These are phyloP conservation scores for Alcedo quadribrachys DNA, from an alignment of 2,797 vertebrate species.

Conservation along the genomic window DNA sequence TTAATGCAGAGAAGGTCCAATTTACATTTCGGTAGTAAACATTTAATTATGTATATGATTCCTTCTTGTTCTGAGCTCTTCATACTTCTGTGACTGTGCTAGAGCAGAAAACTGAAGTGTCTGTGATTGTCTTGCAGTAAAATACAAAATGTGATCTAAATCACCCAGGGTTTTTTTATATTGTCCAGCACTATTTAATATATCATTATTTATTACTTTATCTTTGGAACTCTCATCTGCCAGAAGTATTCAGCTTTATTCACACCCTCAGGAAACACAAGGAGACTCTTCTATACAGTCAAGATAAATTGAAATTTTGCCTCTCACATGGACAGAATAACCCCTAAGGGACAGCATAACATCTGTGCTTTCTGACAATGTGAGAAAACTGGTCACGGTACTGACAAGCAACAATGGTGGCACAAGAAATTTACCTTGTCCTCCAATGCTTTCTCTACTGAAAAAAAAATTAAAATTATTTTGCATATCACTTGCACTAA, in stretches of 20 bases:
- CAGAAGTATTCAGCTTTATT: slow-evolving; percentile 49
- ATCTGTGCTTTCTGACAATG: slow-evolving; percentile 36
- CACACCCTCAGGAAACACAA: slow-evolving; percentile 19
- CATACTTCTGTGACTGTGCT: background rate
- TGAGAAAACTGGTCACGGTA: slow-evolving; percentile 36
- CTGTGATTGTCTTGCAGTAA: background rate
- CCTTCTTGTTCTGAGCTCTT: background rate
- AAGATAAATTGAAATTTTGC: slow-evolving; percentile 35
- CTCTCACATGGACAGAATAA: background rate
- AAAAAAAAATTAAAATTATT: background rate
- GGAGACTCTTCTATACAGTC: background rate
- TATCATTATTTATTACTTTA: slow-evolving; percentile 15
- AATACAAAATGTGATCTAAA: background rate
- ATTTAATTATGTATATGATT: background rate
- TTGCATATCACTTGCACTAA: background rate
- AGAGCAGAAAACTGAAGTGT: background rate
- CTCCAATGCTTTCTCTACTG: background rate
- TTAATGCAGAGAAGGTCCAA: background rate
- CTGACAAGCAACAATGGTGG: background rate
- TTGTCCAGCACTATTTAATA: background rate
- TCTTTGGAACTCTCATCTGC: background rate
- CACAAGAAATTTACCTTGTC: background rate
- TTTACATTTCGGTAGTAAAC: background rate
- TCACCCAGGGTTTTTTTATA: background rate
- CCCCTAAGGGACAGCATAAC: slow-evolving; percentile 6